Base-by-base conservation (phyloP, 2,113 vertebrate species). In the Sturnus vulgaris region DNA sequence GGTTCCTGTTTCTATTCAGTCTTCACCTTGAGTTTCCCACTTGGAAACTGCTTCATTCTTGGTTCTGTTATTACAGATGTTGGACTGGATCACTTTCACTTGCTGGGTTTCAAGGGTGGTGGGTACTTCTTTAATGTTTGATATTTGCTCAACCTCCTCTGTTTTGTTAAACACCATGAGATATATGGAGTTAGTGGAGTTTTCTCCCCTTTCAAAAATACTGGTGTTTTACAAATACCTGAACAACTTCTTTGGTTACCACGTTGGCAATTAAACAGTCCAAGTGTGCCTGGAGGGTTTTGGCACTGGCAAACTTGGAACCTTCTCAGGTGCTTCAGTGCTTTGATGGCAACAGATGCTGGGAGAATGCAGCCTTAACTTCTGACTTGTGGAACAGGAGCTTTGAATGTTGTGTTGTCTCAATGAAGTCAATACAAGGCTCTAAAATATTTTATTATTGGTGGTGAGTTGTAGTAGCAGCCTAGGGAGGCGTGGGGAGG, bases 31-130 rank as follows among this genome's bases (percentile, higher is more conserved):
- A 79, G 37, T 86, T 93, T 81, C 80, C 84, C 21, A 5, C 66
- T 90, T 33, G 30, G 91, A 94, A 96, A 44, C 80, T 87, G 12
- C 79, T 8, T 3, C 5, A 8, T 65, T 24, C 59, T 76, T 49
- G 8, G 37, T 47, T 80, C 69, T 97, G 96, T 97, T 96, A 39
- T 90, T 96, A 96, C 98, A 98, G 97, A 97, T 97, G 97, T 96
- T 66, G 82, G 82, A 83, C 49, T 91, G 97, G 97, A 94, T 65
- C 92, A 15, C 17, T 90, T 93, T 96, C 96, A 75, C 82, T 81
- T 95, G 80, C 76, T 90, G 71, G 30, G 4, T 90, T 92, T 92
- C 59, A 46, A 15, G 71, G 33, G 8, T 82, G 66, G 63, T 80
- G 25, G 24, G 15, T n/a, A 37, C 92, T 93, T 93, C 90, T 95